These are phyloP conservation scores for Protobothrops mucrosquamatus DNA, from an alignment of 2,113 vertebrate genomes.

Conservation along the genomic window DNA sequence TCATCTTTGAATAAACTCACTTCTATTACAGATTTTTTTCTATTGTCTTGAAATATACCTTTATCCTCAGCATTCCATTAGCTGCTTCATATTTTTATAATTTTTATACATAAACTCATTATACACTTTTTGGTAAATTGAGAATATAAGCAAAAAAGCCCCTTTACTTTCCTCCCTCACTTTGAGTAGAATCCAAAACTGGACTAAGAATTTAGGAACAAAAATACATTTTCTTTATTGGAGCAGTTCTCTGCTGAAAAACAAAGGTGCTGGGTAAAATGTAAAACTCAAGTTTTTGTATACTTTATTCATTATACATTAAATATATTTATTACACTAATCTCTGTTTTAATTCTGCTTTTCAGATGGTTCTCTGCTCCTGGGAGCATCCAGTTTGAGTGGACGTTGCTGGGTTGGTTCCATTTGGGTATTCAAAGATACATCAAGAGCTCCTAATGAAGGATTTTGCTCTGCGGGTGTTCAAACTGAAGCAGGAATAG, in stretches of 20 bases:
- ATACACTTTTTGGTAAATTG: neutral
- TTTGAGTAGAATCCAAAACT: neutral
- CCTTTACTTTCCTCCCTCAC: neutral
- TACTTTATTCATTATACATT: neutral
- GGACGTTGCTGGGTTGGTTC: conserved; percentile 93
- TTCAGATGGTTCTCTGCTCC: conserved; percentile 84
- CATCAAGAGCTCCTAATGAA: conserved; percentile 85
- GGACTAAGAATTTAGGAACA: neutral
- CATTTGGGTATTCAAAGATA: conserved; percentile 90
- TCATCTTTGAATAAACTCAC: neutral
- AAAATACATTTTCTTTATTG: neutral
- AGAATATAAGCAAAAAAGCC: neutral
- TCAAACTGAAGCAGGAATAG: conserved; percentile 89
- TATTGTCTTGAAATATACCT: neutral
- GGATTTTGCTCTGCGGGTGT: conserved; percentile 92
- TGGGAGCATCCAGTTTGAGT: conserved; percentile 85
- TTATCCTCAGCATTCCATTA: neutral
- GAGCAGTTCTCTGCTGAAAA: neutral
- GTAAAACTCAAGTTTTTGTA: neutral
- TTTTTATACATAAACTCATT: neutral
- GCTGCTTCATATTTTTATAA: neutral
- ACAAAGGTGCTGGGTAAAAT: neutral
- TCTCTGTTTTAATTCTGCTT: neutral
- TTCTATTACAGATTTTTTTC: neutral
- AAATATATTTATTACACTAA: neutral